Percentiles rank a stretch among this genome's conserved stretches.
Conservation (phyloP, 2,888 invertebrate species). For the Catonia carolina region DNA sequence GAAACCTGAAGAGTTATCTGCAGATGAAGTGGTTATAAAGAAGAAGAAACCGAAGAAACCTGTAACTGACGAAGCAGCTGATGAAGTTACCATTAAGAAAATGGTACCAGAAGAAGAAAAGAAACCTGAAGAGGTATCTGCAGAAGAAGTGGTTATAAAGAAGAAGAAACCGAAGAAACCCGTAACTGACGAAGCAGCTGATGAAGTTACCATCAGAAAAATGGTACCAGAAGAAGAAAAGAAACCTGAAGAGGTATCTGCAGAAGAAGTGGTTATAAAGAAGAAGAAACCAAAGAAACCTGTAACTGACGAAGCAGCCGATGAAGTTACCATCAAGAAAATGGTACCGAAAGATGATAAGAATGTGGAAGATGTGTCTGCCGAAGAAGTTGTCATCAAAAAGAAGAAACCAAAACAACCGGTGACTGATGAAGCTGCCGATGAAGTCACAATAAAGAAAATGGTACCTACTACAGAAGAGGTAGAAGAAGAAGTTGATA, state of each 20-base stretch:
- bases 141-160: conserved; percentile 37
- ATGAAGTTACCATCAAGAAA: conserved; percentile 34
- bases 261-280: conserved; percentile 56
- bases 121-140: conserved; percentile 28
- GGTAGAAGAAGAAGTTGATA: conserved; percentile 50
- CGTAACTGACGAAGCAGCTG: conserved; percentile 39
- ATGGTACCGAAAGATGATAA: conserved; percentile 35
- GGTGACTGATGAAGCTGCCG: conserved; percentile 39
- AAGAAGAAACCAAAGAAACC: conserved; percentile 35
- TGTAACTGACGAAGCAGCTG: conserved; percentile 63
- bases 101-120: conserved; percentile 37
- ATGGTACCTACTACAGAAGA: conserved; percentile 36
- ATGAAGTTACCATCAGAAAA: conserved; percentile 39
- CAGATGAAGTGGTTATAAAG: conserved; percentile 33
- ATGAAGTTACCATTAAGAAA: conserved; percentile 49
- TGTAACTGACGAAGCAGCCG: conserved; percentile 37
- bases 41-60: conserved; percentile 35
- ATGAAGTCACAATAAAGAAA: conserved; percentile 39
- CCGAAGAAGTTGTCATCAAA: conserved; percentile 37
- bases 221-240: conserved; percentile 37
- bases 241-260: conserved; percentile 40
- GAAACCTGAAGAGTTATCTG: conserved; percentile 36
- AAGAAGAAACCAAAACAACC: conserved; percentile 40
- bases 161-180: conserved; percentile 40
- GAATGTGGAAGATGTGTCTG: conserved; percentile 40